Conservation (phyloP, 2,797 vertebrate species). For the Dermochelys coriacea region DNA sequence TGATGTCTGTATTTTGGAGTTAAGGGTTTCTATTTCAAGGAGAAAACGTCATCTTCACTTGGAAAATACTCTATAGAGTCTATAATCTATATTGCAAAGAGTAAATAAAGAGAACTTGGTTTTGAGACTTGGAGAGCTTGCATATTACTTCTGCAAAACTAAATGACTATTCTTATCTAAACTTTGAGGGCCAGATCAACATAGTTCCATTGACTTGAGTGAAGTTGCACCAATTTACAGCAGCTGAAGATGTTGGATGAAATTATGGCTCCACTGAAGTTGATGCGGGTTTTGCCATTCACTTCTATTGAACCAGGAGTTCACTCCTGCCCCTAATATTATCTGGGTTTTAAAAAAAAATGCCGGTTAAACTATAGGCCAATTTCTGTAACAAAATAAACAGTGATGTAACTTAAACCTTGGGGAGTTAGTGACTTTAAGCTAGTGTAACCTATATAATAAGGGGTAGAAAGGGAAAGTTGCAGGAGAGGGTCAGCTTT, state of each 20-base stretch:
- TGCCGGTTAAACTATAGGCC: not conserved
- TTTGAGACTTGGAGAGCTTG: not conserved
- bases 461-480: not conserved
- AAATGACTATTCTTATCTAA: not conserved
- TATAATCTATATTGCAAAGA: not conserved
- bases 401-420: not conserved
- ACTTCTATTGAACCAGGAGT: not conserved
- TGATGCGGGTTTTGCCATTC: not conserved
- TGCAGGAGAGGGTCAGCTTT: not conserved
- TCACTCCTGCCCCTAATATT: not conserved
- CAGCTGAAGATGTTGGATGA: fast-evolving
- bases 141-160: not conserved
- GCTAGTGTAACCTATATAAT: not conserved
- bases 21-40: fast-evolving
- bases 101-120: not conserved
- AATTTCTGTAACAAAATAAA: not conserved
- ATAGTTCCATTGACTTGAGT: fast-evolving
- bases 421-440: not conserved
- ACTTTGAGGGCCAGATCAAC: not conserved
- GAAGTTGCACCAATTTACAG: fast-evolving
- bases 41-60: not conserved
- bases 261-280: not conserved
- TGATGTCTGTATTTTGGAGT: not conserved
- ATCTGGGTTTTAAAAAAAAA: not conserved
- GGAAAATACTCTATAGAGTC: not conserved